Evolutionary conservation across 2,888 invertebrate genomes (phyloP), one percentile per base, ranked within the genome.

Genomic region (Leistus spinibarbis): DNA sequence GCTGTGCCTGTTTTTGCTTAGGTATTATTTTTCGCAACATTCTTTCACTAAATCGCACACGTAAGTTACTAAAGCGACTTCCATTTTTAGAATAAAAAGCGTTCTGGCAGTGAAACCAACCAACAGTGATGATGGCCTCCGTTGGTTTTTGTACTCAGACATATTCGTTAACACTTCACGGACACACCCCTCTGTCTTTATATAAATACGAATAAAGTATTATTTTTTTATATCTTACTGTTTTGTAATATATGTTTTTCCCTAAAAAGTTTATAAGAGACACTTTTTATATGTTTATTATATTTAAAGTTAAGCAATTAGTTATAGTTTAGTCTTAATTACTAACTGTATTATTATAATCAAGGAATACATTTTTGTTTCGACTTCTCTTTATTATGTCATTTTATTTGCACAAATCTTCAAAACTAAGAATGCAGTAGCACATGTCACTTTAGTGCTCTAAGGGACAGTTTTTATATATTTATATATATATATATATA

Each of bases 81-180:
- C 10, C 1, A 3, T 10, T 73, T 73, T 13, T 54, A 73, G 73
- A 73, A 73, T 54, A 73, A 73, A 19, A 73, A 73, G 20, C 67
- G 73, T 7, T 67, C 60, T 20, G 73, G 60, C 17, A 73, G 24
- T 53, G 73, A 73, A 23, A 67, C 66, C 54, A 40, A 40, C n/a
- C 73, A 73, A 73, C 62, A 17, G 23, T 40, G 5, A 27, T 4
- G 27, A 40, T 40, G 2, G 40, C 7, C 13, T 13, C 40, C 40
- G 3, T 40, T n/a, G n/a, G n/a, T n/a, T n/a, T 40, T 40, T 40
- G 40, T 40, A 40, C 40, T 13, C 40, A n/a, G n/a, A n/a, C n/a
- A n/a, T n/a, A n/a, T n/a, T n/a, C n/a, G n/a, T n/a, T n/a, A n/a
- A n/a, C n/a, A n/a, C n/a, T n/a, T n/a, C n/a, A n/a, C 5, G 40